These are phyloP conservation scores for Acanthoscelides obtectus DNA, from an alignment of 2,888 invertebrate species.

Conservation along the genomic window DNA sequence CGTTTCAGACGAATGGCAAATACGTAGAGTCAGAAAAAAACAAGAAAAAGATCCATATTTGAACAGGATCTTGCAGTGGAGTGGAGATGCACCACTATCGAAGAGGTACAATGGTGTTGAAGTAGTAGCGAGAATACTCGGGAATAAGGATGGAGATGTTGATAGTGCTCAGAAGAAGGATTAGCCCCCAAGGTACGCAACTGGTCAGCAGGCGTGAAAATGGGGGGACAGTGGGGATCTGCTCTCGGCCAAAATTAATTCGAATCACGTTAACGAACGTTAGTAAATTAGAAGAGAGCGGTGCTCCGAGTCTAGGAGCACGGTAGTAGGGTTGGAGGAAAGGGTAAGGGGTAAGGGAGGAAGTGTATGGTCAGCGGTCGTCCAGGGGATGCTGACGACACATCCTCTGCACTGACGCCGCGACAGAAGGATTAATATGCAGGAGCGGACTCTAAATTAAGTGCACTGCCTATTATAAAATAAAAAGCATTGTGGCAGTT, in stretches of 20 bases:
- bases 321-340: neutral
- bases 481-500: no score
- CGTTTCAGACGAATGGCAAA: no score
- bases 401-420: neutral
- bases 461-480: neutral
- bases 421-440: neutral
- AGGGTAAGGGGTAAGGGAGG: neutral
- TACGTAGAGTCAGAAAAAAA: no score
- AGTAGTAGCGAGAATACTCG: no score
- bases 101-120: no score
- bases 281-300: slow-evolving; percentile 43
- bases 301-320: neutral
- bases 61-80: no score
- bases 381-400: neutral
- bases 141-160: no score
- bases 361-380: neutral
- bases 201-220: neutral
- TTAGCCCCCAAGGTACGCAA: neutral
- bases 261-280: slow-evolving; percentile 47
- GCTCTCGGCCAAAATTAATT: slow-evolving; percentile 42
- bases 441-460: neutral
- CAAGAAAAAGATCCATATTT: no score
- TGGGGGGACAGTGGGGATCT: slow-evolving; percentile 22
- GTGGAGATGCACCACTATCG: no score
- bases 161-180: no score